phyloP scores from a whole-genome alignment of 1,140 invertebrate genomes.

The Cydia strobilella region DNA sequence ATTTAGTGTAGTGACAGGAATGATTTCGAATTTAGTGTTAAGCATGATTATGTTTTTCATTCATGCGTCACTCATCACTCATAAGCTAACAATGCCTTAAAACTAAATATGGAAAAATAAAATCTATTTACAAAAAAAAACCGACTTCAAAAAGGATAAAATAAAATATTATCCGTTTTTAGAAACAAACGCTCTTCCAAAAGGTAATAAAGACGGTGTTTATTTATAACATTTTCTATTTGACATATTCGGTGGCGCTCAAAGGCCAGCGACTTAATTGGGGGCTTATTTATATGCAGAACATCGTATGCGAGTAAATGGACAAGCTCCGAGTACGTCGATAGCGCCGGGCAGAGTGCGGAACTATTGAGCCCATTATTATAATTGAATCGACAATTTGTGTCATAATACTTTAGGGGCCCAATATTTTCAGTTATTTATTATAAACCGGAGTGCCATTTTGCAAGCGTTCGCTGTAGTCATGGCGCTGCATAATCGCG shows the following conservation, averaged over 20 bases:
- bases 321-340: not conserved
- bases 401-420: slow-evolving; percentile 31
- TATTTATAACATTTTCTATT: not conserved
- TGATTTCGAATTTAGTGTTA: no score
- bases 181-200: not conserved
- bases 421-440: slow-evolving; percentile 26
- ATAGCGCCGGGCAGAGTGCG: slow-evolving; percentile 19
- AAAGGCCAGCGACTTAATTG: slow-evolving; percentile 20
- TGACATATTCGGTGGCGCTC: slow-evolving; percentile 14
- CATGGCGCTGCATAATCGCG: not conserved
- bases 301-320: slow-evolving; percentile 25
- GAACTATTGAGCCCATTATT: slow-evolving; percentile 32
- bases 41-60: no score
- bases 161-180: no score
- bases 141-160: no score
- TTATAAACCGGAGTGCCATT: not conserved
- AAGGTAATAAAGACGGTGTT: not conserved
- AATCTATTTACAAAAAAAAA: no score
- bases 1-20: no score
- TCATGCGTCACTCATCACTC: no score
- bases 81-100: no score
- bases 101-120: no score
- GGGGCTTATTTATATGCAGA: slow-evolving; percentile 30
- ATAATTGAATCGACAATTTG: slow-evolving; percentile 32
- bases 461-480: not conserved